Percentiles rank a stretch among this genome's conserved stretches.
These are phyloP conservation scores for Horisme vitalbata DNA, from an alignment of 2,888 invertebrate species.

Conservation along the genomic window DNA sequence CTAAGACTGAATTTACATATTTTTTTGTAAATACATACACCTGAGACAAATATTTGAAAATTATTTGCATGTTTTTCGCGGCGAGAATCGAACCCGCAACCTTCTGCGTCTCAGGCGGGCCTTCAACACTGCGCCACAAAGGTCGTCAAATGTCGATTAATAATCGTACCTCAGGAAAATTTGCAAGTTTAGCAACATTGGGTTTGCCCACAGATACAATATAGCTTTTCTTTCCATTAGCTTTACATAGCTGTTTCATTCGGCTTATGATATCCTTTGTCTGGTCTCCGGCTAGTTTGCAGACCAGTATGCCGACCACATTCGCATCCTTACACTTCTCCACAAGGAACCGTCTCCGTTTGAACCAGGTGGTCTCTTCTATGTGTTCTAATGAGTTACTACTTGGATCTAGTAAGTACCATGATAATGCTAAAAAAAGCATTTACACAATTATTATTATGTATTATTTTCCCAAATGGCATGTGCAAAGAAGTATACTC, in stretches of 20 bases:
- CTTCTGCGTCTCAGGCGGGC: too few relatives aligned
- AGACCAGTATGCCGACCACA: conserved; percentile 94
- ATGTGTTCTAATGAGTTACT: conserved; percentile 56
- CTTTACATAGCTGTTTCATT: conserved; percentile 87
- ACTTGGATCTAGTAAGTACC: conserved; percentile 82
- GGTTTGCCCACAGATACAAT: conserved; percentile 97
- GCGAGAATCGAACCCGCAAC: too few relatives aligned
- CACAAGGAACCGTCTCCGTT: conserved; percentile 90
- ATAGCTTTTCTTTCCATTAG: conserved; percentile 93
- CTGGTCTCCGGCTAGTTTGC: conserved; percentile 92
- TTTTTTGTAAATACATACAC: too few relatives aligned
- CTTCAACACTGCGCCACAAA: too few relatives aligned
- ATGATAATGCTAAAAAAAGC: conserved; percentile 74
- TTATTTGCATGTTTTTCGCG: too few relatives aligned
- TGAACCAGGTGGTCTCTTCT: conserved; percentile 83
- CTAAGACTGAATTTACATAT: too few relatives aligned
- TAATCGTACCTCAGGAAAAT: conserved; percentile 89
- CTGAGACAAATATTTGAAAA: too few relatives aligned
- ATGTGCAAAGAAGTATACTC: too few relatives aligned
- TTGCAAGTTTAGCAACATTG: conserved; percentile 96
- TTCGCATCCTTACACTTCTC: conserved; percentile 96
- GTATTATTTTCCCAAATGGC: too few relatives aligned
- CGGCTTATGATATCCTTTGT: conserved; percentile 89
- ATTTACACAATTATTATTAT: too few relatives aligned
- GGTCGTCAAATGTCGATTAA: too few relatives aligned